These are phyloP conservation scores for Sceloporus tristichus DNA, from an alignment of 2,113 vertebrate species.

Conservation along the genomic window DNA sequence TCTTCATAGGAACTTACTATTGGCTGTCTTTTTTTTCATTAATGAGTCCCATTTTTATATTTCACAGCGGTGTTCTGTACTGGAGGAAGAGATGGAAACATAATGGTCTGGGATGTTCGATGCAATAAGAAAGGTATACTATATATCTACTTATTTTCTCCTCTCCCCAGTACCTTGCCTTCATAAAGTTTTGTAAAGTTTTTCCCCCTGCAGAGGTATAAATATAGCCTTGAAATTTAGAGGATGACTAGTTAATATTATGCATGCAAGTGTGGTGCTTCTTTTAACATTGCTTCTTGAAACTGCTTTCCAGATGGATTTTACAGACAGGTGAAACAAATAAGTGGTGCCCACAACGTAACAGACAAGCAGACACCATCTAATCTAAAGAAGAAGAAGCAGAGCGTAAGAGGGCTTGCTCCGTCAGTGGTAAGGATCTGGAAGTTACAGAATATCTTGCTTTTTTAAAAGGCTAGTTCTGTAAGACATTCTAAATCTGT, in stretches of 20 bases:
- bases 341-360: constrained; percentile 94
- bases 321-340: constrained; percentile 96
- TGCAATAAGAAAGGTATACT: constrained; percentile 95
- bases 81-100: constrained; percentile 95
- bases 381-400: constrained; percentile 87
- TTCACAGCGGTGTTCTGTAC: constrained; percentile 93
- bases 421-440: constrained; percentile 89
- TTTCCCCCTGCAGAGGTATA: neutral
- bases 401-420: constrained; percentile 84
- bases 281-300: constrained; percentile 36
- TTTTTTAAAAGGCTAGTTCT: constrained; percentile 1
- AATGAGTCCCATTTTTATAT: constrained; percentile 26
- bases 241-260: neutral
- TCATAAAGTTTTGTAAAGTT: neutral
- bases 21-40: neutral
- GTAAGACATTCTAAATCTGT: neutral
- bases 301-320: constrained; percentile 88
- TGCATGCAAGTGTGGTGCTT: neutral
- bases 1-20: neutral
- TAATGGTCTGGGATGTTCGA: constrained; percentile 97
- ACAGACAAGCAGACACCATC: constrained; percentile 82
- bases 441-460: constrained; percentile 1
- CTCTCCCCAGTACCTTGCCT: neutral
- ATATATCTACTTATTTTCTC: no score
- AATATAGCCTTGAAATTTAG: neutral